Evolutionary conservation across 1,140 invertebrate species (phyloP).

Genomic region (Solenopsis invicta): DNA sequence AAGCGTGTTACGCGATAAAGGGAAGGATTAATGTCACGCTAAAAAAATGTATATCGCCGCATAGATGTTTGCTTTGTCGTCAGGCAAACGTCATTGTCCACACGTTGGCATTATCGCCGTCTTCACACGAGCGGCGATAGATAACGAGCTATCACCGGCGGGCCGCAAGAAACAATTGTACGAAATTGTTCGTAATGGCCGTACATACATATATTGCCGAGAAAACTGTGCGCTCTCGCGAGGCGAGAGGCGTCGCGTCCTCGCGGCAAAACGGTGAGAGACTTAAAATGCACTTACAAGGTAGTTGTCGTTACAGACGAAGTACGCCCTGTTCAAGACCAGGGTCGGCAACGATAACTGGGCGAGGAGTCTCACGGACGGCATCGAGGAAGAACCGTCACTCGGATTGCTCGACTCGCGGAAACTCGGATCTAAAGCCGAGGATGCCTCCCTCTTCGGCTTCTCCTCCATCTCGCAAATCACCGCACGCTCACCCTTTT

Average conservation of each 20-base stretch:
- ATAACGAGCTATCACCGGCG: background rate
- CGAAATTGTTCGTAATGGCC: background rate
- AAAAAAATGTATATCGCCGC: slow-evolving; percentile 6
- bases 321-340: slow-evolving; percentile 81
- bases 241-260: background rate
- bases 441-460: slow-evolving; percentile 11
- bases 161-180: background rate
- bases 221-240: slow-evolving; percentile 6
- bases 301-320: slow-evolving; percentile 85
- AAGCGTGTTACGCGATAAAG: background rate
- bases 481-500: background rate
- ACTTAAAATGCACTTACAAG: slow-evolving; percentile 76
- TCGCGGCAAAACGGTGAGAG: background rate
- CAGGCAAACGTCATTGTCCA: background rate
- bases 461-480: slow-evolving; percentile 31
- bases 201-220: background rate
- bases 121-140: background rate
- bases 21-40: background rate
- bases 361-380: background rate
- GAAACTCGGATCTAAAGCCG: slow-evolving; percentile 17
- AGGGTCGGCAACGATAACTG: slow-evolving; percentile 78
- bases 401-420: background rate
- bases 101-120: background rate
- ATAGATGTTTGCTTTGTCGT: background rate
- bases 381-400: background rate